Evolutionary conservation across 2,888 invertebrate genomes (phyloP).

Genomic region (Bugula neritina): DNA sequence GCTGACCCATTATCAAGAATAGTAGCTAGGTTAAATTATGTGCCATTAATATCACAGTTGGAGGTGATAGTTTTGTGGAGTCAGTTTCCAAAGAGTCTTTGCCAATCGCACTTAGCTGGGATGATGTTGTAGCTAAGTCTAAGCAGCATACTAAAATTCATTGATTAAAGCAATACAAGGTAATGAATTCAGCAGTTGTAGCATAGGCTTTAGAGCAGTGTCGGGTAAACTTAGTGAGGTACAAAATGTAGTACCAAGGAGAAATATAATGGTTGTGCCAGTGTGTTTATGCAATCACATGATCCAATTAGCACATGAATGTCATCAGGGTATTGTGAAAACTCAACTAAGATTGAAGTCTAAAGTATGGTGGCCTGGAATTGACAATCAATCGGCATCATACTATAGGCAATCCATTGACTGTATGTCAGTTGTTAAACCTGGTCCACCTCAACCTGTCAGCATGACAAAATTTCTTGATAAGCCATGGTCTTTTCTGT

Average conservation of each 20-base stretch:
- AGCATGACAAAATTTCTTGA: background rate
- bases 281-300: background rate
- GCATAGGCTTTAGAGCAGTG: background rate
- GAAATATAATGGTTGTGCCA: background rate
- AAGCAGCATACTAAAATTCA: background rate
- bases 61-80: background rate
- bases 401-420: background rate
- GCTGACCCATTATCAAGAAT: constrained; percentile 16
- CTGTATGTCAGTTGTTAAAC: background rate
- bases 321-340: background rate
- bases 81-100: background rate
- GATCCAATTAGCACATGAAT: background rate
- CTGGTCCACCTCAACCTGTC: background rate
- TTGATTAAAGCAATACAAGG: background rate
- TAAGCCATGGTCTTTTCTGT: background rate
- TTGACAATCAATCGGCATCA: background rate
- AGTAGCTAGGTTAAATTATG: background rate
- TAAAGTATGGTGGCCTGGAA: background rate
- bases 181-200: background rate
- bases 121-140: background rate
- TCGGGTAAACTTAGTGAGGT: background rate
- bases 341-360: background rate
- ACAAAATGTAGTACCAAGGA: background rate
- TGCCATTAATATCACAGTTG: background rate
- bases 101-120: background rate